Base-by-base conservation (phyloP, 2,797 vertebrate genomes). In the Austrolebias charrua region DNA sequence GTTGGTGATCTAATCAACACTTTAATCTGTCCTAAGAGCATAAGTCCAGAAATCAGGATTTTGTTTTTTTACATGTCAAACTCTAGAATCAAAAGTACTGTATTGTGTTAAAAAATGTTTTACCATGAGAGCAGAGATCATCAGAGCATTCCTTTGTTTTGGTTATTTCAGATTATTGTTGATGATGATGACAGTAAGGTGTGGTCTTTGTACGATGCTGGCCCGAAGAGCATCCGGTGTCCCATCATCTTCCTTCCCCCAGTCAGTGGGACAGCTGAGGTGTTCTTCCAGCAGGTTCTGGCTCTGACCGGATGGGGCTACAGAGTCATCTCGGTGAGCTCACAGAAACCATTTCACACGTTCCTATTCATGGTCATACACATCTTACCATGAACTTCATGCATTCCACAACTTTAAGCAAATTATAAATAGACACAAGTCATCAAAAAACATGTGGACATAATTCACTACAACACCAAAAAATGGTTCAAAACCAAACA, bases 161-260 rank as follows among this genome's bases (percentile, higher is more conserved):
- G 75, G 55, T 64, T 31, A 45, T 50, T 70, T n/a, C 84, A 98
- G 98, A 98, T 99, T 53, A 99, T 99, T 11, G 98, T 99, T 6
- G 98, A 99, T 0, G 98, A 99, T 31, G 98, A 99, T 0, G 98
- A 99, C 92, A 98, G 96, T 66, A 99, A 99, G 84, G 95, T 99
- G 52, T 99, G 98, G 98, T 96, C 98, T 0, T 87, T 99, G 57
- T 99, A 99, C 5, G 98, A 99, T 8, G 96, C 98, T 0, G 98
- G 98, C 20, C 96, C 97, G 0, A 94, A 95, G 84, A 97, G 83
- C 80, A 95, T 99, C 83, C 84, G 98, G 28, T 99, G 98, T 78
- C 98, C 98, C 0, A 95, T 99, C 86, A 95, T 99, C 84, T 94
- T 98, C 70, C 94, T 99, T 1, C 98, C 98, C 4, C 96, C 98